Base-by-base conservation (phyloP, 2,113 vertebrate genomes). In the Sebastes fasciatus region DNA sequence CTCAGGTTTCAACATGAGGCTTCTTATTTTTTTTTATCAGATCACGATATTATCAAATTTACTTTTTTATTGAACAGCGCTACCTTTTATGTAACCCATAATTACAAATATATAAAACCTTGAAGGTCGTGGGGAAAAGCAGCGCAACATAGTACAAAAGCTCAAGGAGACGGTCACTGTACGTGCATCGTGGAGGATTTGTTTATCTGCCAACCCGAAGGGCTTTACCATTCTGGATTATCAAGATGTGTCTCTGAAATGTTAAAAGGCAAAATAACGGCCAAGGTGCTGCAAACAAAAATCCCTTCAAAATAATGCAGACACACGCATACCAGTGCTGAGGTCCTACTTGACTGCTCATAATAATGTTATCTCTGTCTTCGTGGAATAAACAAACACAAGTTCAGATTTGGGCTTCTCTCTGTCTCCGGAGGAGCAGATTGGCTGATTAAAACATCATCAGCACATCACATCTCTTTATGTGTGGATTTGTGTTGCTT, bases 371-470 rank as follows among this genome's bases (percentile, higher is more conserved):
- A 21, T 79, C 65, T 81, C 34, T 42, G 80, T 49, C 74, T 78
- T 57, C 17, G 69, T 42, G 80, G 84, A 78, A 81, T 79, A 89
- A 89, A 84, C 84, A 84, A 86, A 84, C 77, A 74, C 46, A 6
- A 65, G 64, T 51, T 69, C 73, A 70, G 54, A 65, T 71, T 23
- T 23, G 23, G 67, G 61, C 73, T 40, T 14, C 68, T 65, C 52
- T 46, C 19, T 11, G 74, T 49, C 67, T 80, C 77, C 12, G 51
- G 77, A 63, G 77, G 62, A 68, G 78, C 9, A 7, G 9, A 78
- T 3, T 4, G 16, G 61, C 67, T 89, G 76, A 82, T 89, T 86
- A 84, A 86, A 84, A 80, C 80, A 77, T 77, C 65, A 77, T 42
- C 83, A 52, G 70, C 54, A 17, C 57, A 34, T 34, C 40, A 55